These are phyloP conservation scores for Hydrolagus affinis DNA, from an alignment of 2,113 vertebrate genomes.

Conservation along the genomic window DNA sequence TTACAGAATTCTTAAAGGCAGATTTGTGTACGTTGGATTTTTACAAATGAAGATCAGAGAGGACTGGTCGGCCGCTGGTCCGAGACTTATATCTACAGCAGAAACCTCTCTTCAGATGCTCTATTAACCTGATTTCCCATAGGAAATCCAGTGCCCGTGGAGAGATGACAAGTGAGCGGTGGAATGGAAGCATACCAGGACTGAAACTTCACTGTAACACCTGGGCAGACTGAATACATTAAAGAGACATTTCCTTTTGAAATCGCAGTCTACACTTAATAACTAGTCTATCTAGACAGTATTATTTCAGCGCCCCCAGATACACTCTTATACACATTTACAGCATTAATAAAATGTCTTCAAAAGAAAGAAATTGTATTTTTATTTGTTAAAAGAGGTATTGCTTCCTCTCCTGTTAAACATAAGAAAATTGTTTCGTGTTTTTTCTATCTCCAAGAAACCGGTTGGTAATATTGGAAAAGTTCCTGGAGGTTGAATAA, in stretches of 20 bases:
- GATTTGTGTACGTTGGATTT: neutral
- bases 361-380: neutral
- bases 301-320: neutral
- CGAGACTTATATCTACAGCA: too few species aligned
- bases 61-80: too few species aligned
- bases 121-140: neutral
- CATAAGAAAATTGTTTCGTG: neutral
- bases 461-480: too few species aligned
- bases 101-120: neutral
- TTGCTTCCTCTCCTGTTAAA: neutral
- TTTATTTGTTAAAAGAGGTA: neutral
- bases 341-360: neutral
- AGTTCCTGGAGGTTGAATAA: too few species aligned
- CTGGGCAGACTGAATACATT: slow-evolving; percentile 25
- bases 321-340: neutral
- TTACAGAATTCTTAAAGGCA: neutral
- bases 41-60: neutral
- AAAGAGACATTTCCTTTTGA: neutral
- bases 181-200: neutral
- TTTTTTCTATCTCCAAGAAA: neutral
- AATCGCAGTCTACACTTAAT: neutral
- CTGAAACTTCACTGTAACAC: neutral
- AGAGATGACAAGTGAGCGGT: neutral
- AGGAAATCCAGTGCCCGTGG: neutral
- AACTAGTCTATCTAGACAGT: neutral